Base-by-base conservation (phyloP, 2,113 vertebrate genomes). In the Nematolebias whitei region DNA sequence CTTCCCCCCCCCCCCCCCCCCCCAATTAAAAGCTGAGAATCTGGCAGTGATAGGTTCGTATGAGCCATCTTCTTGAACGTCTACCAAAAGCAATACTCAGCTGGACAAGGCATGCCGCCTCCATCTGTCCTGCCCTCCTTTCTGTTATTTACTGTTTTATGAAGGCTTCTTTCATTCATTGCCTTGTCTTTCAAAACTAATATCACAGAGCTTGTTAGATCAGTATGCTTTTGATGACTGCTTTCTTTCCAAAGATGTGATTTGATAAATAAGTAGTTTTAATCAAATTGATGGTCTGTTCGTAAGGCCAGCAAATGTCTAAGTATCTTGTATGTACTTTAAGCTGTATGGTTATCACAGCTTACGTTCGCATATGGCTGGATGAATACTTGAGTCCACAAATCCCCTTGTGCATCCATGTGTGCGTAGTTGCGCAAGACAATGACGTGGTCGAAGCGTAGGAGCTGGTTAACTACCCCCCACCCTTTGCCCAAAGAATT, bases 1-100 rank as follows among this genome's bases (percentile, higher is more conserved):
- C 19, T 63, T n/a, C n/a, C n/a, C n/a, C n/a, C n/a, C n/a, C n/a
- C n/a, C n/a, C n/a, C n/a, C n/a, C n/a, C n/a, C n/a, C n/a, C n/a
- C n/a, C n/a, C n/a, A n/a, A 44, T 63, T 63, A 52, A 83, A 71
- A 65, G 29, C 62, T 50, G 47, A 71, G 52, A 68, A 74, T 57
- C 74, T 82, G 74, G 66, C 77, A 68, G 20, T 24, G 53, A 56
- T 76, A 7, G 55, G 18, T 68, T 75, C 22, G 48, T n/a, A 64
- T 88, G 84, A 84, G 79, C 63, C 81, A 71, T 80, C 66, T 69
- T 80, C 61, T 86, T 86, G 85, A 83, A 82, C 62, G 57, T 48
- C 82, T 56, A 80, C 78, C 82, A 85, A 76, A 74, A 72, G 47
- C 59, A 68, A 53, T 61, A 12, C 68, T 88, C 78, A 82, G 84